phyloP scores from a whole-genome alignment of 2,888 invertebrate genomes.

The Polietes domitor region DNA sequence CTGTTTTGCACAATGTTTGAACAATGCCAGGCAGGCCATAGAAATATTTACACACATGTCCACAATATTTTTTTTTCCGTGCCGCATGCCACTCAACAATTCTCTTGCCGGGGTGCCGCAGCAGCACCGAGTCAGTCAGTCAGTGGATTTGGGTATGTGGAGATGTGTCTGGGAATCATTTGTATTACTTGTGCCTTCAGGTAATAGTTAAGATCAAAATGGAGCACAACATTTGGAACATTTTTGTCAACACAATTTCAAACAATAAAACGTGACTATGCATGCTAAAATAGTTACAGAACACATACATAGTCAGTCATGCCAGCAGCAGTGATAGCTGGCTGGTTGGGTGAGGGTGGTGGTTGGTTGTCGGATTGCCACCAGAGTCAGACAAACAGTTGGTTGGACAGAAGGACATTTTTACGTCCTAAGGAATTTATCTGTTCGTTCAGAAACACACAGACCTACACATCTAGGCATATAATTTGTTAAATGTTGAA shows the following conservation, averaged over 20 bases:
- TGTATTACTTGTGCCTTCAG: constrained; percentile 53
- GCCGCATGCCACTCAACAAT: too few relatives aligned
- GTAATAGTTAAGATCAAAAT: constrained; percentile 57
- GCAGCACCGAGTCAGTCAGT: too few relatives aligned
- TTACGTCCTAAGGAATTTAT: constrained; percentile 3
- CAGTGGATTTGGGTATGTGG: not conserved
- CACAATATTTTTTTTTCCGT: not conserved
- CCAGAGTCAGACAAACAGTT: not conserved
- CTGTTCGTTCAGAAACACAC: not conserved
- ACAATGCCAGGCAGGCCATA: not conserved
- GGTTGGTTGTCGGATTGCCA: not conserved
- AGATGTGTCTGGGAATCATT: constrained; percentile 13
- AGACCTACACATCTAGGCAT: not conserved
- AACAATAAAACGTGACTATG: constrained; percentile 78
- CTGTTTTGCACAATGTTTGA: constrained; percentile 1
- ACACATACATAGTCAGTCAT: constrained; percentile 66
- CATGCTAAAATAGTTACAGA: constrained; percentile 70
- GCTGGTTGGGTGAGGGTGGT: not conserved
- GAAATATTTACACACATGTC: constrained; percentile 28
- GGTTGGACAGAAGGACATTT: constrained; percentile 1
- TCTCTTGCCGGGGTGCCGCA: too few relatives aligned
- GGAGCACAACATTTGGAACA: constrained; percentile 50
- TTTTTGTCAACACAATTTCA: constrained; percentile 69
- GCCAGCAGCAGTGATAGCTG: not conserved
- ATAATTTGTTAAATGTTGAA: constrained; percentile 57